Evolutionary conservation across 53 echinoderm and acorn worm genomes (phyloP).

Genomic region (Luidia sarsii): DNA sequence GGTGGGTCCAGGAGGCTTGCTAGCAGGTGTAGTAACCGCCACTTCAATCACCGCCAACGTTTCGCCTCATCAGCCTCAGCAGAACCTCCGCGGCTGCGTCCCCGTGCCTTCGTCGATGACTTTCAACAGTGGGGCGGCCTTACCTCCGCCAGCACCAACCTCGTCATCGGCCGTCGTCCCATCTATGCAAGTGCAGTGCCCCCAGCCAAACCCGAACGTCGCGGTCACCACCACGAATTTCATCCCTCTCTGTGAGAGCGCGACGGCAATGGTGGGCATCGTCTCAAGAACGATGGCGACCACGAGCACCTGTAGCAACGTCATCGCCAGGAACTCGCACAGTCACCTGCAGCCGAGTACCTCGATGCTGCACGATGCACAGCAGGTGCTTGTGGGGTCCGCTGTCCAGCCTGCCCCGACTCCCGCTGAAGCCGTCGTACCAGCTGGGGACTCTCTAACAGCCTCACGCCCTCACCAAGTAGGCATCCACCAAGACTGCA

Average conservation of each 20-base stretch:
- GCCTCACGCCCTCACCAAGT: conserved; percentile 8
- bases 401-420: not conserved
- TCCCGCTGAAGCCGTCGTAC: conserved; percentile 2
- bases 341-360: conserved; percentile 10
- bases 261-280: not conserved
- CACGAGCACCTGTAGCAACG: conserved; percentile 9
- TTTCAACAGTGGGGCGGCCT: not conserved
- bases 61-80: too few species aligned
- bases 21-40: conserved; percentile 2
- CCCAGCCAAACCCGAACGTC: conserved; percentile 3
- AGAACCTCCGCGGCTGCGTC: not conserved
- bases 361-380: not conserved
- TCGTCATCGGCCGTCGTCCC: conserved; percentile 1
- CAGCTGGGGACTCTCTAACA: not conserved
- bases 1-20: conserved; percentile 15
- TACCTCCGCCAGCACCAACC: not conserved
- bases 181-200: conserved; percentile 21
- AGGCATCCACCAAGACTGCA: not conserved
- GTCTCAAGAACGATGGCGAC: conserved; percentile 21
- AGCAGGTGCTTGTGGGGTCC: conserved; percentile 7
- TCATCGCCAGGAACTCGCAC: conserved; percentile 11
- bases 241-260: not conserved
- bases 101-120: conserved; percentile 14
- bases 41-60: too few species aligned
- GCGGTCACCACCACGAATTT: not conserved